Conservation (phyloP, 2,888 invertebrate genomes). For the Mythimna vitellina region DNA sequence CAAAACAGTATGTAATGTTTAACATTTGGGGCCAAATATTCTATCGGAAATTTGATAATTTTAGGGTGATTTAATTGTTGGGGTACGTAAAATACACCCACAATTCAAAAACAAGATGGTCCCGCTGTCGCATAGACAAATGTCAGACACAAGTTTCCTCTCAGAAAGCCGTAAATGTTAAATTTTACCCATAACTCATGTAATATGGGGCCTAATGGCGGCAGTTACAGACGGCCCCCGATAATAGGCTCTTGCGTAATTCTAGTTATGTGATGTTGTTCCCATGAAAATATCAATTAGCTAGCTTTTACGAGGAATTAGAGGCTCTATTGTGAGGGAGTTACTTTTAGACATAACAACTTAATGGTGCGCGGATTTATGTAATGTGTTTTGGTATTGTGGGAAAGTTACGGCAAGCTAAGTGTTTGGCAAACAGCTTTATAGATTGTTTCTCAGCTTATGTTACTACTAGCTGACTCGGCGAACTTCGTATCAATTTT, state of each 20-base stretch:
- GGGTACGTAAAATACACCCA: background rate
- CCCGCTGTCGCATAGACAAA: constrained; percentile 35
- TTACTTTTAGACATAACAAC: constrained; percentile 19
- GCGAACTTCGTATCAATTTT: no score
- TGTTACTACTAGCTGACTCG: no score
- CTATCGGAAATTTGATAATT: background rate
- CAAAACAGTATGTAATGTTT: no score
- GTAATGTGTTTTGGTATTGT: constrained; percentile 29
- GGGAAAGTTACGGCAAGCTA: constrained; percentile 5
- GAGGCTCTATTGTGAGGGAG: constrained; percentile 6
- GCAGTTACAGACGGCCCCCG: constrained; percentile 29
- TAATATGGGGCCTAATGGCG: constrained; percentile 44
- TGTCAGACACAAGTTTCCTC: constrained; percentile 36
- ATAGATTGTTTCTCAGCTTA: background rate
- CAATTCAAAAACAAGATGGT: constrained; percentile 21
- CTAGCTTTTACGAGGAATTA: constrained; percentile 42
- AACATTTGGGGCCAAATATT: no score
- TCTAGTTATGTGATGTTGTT: constrained; percentile 45
- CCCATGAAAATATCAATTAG: constrained; percentile 61
- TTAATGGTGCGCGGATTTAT: constrained; percentile 26
- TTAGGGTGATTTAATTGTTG: constrained; percentile 1
- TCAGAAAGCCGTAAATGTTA: constrained; percentile 51
- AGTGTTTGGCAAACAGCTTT: constrained; percentile 33
- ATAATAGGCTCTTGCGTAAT: constrained; percentile 39
- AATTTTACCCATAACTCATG: constrained; percentile 52